Evolutionary conservation across 2,888 invertebrate species (phyloP), one percentile per base, ranked within the genome.

Genomic region (Trichacis sp.): DNA sequence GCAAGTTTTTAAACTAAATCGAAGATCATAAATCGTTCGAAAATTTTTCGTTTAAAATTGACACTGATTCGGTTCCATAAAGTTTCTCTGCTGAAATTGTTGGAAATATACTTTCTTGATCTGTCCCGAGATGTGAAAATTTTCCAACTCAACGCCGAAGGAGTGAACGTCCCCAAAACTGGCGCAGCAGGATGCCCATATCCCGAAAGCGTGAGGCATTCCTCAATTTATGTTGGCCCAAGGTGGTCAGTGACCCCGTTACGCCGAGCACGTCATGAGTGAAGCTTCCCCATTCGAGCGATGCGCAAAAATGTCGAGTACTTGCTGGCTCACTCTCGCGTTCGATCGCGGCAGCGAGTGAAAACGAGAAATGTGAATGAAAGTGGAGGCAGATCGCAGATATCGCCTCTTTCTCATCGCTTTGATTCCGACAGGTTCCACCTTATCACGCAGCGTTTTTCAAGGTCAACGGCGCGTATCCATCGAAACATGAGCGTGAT

Each of bases 281-380:
- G 18, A 24, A 24, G 42, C 42, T 17, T 46, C n/a, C n/a, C n/a
- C 17, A 19, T 49, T 46, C 42, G 49, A 56, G 15, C 50, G 20
- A 53, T 56, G 57, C 56, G 45, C 60, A 63, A 63, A 67, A 67
- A 67, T 63, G 60, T 63, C 52, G 50, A 53, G 18, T 54, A 63
- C 59, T 67, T 50, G 67, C 53, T 67, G 40, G 60, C 67, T 67
- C 57, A 67, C 67, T 67, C 67, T 67, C 67, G 60, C 63, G 63
- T 67, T 67, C 63, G 49, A 63, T 67, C 50, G 56, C 52, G 56
- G 53, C 56, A 53, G 54, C 33, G 54, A 58, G 67, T 67, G 67
- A 67, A 67, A 67, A 62, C 62, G 62, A 66, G 66, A 62, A 66
- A 63, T 38, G 67, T 53, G 50, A 67, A 61, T 58, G 65, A 65